A percentile compares a stretch with the other conserved stretches of the same genome.
Conservation (phyloP, 1,140 invertebrate species). For the Drosophila tropicalis region DNA sequence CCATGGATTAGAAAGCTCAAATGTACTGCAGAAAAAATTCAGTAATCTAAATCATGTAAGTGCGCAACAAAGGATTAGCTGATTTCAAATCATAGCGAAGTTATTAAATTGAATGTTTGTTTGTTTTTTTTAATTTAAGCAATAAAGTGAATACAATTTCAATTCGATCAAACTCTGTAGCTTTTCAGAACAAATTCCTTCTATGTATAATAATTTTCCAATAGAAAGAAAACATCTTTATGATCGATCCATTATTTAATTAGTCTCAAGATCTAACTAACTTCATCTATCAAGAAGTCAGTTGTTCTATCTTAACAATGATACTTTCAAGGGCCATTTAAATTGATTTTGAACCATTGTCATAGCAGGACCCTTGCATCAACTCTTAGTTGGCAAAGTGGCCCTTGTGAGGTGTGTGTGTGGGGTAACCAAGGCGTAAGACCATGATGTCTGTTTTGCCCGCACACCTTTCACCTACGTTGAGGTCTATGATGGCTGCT, state of each 20-base stretch:
- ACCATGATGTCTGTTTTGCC: constrained; percentile 67
- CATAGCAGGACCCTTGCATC: background rate
- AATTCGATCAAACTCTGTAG: too few species aligned
- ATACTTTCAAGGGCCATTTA: background rate
- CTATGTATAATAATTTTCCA: too few species aligned
- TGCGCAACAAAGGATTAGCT: background rate
- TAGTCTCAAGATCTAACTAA: background rate
- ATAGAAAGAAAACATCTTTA: too few species aligned
- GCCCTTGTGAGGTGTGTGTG: constrained; percentile 1
- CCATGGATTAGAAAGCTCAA: constrained; percentile 39
- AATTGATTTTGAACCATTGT: constrained; percentile 7
- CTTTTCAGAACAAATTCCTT: too few species aligned
- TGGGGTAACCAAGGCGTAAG: constrained; percentile 62
- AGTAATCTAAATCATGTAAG: background rate
- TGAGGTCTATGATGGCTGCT: constrained; percentile 35
- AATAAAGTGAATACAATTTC: too few species aligned
- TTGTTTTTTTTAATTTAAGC: too few species aligned
- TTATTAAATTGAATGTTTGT: background rate
- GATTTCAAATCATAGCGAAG: background rate
- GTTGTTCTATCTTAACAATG: background rate
- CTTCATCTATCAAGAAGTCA: background rate
- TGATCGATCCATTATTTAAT: too few species aligned
- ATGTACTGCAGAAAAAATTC: constrained; percentile 11
- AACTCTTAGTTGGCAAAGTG: constrained; percentile 9
- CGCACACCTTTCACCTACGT: constrained; percentile 25